Evolutionary conservation across 2,888 invertebrate species (phyloP).

Genomic region (Leucoptera coffeella): DNA sequence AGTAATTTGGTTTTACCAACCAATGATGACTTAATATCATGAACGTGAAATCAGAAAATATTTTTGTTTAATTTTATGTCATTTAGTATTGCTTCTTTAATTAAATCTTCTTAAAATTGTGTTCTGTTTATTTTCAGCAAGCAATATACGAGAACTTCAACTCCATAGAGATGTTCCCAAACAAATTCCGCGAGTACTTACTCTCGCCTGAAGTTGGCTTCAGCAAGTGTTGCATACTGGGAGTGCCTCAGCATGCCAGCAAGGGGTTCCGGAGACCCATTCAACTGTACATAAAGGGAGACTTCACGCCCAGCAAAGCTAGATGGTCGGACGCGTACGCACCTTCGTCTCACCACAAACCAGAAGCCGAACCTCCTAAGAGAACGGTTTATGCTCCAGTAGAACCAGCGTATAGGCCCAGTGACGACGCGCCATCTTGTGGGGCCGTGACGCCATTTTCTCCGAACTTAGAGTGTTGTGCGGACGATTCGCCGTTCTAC

Average conservation of each 20-base stretch:
- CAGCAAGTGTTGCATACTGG: slow-evolving; percentile 80
- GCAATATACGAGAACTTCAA: slow-evolving; percentile 81
- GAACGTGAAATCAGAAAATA: too few relatives aligned
- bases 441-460: slow-evolving; percentile 47
- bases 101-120: neutral
- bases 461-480: slow-evolving; percentile 33
- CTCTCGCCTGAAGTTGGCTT: slow-evolving; percentile 88
- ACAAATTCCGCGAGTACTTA: slow-evolving; percentile 89
- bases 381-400: slow-evolving; percentile 46
- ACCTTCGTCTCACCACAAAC: slow-evolving; percentile 56
- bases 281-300: slow-evolving; percentile 60
- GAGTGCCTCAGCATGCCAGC: slow-evolving; percentile 73
- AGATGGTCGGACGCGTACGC: slow-evolving; percentile 60
- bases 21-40: too few relatives aligned
- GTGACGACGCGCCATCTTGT: slow-evolving; percentile 46
- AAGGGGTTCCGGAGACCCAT: slow-evolving; percentile 87
- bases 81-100: too few relatives aligned
- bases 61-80: too few relatives aligned
- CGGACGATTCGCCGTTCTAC: slow-evolving; percentile 46
- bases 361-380: slow-evolving; percentile 51
- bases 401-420: slow-evolving; percentile 36
- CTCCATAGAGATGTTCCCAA: slow-evolving; percentile 81
- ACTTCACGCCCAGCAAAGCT: slow-evolving; percentile 58
- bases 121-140: slow-evolving; percentile 54
- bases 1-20: too few relatives aligned